These are phyloP conservation scores for Montipora efflorescens DNA, from an alignment of 64 coral and sea anemone genomes.

Conservation along the genomic window DNA sequence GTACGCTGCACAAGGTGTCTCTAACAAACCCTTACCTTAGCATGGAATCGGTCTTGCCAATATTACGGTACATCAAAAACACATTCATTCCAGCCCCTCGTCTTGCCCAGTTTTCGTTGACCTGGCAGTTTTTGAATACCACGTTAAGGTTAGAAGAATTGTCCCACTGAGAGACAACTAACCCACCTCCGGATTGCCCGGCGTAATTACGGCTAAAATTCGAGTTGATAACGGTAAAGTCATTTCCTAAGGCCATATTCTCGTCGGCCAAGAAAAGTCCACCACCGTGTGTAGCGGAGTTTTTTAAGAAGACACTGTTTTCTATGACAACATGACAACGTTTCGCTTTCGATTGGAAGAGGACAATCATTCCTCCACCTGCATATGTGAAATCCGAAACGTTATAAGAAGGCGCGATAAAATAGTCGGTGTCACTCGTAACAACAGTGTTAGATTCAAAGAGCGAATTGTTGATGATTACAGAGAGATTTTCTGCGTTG, in stretches of 20 bases:
- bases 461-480: conserved; percentile 54
- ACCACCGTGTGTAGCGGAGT: conserved; percentile 82
- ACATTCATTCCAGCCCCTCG: conserved; percentile 68
- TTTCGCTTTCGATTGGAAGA: conserved; percentile 31
- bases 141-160: conserved; percentile 20
- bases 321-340: conserved; percentile 52
- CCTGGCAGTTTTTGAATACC: conserved; percentile 42
- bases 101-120: conserved; percentile 52
- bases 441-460: conserved; percentile 72
- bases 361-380: conserved; percentile 66
- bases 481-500: conserved; percentile 20
- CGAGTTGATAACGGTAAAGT: conserved; percentile 26
- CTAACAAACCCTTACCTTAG: not conserved
- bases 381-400: conserved; percentile 47
- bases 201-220: conserved; percentile 40
- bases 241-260: conserved; percentile 46
- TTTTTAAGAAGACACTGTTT: conserved; percentile 52
- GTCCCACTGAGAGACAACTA: conserved; percentile 73
- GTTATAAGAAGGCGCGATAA: conserved; percentile 68
- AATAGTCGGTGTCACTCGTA: conserved; percentile 43
- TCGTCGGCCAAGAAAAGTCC: conserved; percentile 58
- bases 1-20: too few relatives aligned
- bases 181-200: conserved; percentile 74
- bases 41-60: not conserved
- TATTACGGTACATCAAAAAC: conserved; percentile 80